phyloP scores from a whole-genome alignment of 1,140 invertebrate species.

The Cyphomyrmex costatus region DNA sequence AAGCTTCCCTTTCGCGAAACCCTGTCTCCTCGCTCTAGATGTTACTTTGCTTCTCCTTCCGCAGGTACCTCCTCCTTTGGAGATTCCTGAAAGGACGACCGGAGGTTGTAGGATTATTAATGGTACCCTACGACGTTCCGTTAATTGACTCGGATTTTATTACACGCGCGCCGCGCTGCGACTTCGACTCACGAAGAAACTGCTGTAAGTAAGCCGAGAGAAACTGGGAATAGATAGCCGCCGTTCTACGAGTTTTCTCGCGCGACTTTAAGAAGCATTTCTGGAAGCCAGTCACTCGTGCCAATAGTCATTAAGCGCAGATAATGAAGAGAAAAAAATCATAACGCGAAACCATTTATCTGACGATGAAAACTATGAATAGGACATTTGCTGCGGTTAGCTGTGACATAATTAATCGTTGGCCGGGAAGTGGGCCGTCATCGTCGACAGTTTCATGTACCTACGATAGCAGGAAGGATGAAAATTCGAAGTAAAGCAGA shows the following conservation, averaged over 20 bases:
- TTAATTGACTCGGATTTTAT: conserved; percentile 85
- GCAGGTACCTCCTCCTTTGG: conserved; percentile 32
- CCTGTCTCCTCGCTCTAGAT: conserved; percentile 34
- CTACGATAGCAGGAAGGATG: neutral
- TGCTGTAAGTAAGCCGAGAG: conserved; percentile 55
- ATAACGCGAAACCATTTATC: conserved; percentile 58
- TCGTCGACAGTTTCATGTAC: conserved; percentile 20
- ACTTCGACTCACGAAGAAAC: conserved; percentile 67
- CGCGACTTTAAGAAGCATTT: conserved; percentile 62
- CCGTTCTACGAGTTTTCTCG: conserved; percentile 17
- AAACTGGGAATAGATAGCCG: conserved; percentile 63
- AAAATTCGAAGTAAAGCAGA: neutral
- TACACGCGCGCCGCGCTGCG: conserved; percentile 75
- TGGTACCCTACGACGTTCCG: conserved; percentile 78
- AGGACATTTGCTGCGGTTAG: conserved; percentile 55
- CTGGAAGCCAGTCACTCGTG: conserved; percentile 67
- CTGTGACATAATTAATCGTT: conserved; percentile 51
- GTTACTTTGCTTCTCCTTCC: conserved; percentile 46
- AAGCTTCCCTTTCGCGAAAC: conserved; percentile 39
- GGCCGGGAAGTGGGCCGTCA: conserved; percentile 13
- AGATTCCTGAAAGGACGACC: conserved; percentile 69
- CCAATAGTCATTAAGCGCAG: conserved; percentile 61
- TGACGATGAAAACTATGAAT: conserved; percentile 43
- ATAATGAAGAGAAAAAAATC: conserved; percentile 65
- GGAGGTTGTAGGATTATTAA: conserved; percentile 80